Conservation (phyloP, 2,113 vertebrate genomes). For the Embiotoca jacksoni region DNA sequence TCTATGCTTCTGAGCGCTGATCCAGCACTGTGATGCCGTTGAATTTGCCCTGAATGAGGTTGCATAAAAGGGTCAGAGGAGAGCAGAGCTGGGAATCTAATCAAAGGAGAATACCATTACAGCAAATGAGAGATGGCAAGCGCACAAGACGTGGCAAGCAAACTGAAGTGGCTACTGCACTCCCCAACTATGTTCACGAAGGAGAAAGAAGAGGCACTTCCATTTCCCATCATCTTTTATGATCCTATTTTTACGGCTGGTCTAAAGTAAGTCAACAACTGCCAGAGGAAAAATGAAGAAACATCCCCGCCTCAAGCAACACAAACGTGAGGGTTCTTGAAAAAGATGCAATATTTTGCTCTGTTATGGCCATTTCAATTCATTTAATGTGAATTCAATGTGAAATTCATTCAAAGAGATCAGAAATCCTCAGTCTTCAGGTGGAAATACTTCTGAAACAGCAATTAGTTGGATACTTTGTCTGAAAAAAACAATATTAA, state of each 20-base stretch:
- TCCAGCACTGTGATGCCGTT: slow-evolving; percentile 47
- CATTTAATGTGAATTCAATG: background rate
- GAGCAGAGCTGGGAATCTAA: slow-evolving; percentile 69
- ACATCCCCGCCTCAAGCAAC: background rate
- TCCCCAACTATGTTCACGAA: slow-evolving; percentile 45
- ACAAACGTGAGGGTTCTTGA: background rate
- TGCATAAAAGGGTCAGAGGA: slow-evolving; percentile 64
- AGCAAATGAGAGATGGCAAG: slow-evolving; percentile 75
- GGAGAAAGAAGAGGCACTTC: slow-evolving; percentile 52
- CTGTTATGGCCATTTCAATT: background rate
- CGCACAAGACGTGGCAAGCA: slow-evolving; percentile 43
- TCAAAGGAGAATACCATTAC: slow-evolving; percentile 75
- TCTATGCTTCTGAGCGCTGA: slow-evolving; percentile 22
- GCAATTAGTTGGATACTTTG: background rate
- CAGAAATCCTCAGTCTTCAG: background rate
- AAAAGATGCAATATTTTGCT: background rate
- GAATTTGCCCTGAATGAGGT: slow-evolving; percentile 51
- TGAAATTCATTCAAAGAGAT: background rate
- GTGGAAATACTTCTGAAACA: background rate
- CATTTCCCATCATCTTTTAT: slow-evolving; percentile 53
- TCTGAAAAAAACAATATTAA: too few relatives aligned
- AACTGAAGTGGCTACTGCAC: slow-evolving; percentile 50
- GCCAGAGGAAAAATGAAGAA: slow-evolving; percentile 17
- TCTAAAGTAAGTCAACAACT: slow-evolving; percentile 33
- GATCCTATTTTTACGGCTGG: slow-evolving; percentile 30